A percentile compares a stretch with the other conserved stretches of the same genome.
phyloP scores from a whole-genome alignment of 2,113 vertebrate species.

The Entelurus aequoreus region DNA sequence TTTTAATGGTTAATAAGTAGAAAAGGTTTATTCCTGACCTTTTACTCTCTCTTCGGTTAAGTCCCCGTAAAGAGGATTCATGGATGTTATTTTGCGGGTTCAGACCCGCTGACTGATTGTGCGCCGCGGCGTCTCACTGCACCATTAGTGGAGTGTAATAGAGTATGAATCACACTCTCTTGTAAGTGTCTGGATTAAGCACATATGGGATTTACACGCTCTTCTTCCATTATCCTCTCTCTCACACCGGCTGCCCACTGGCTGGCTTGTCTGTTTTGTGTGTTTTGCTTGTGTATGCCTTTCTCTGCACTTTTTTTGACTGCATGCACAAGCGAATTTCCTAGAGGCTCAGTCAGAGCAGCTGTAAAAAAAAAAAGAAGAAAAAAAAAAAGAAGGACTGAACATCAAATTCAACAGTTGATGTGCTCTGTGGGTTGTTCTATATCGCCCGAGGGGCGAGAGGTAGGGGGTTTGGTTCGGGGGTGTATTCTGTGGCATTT shows the following conservation, averaged over 20 bases:
- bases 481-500: conserved; percentile 54
- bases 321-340: conserved; percentile 11
- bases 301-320: conserved; percentile 6
- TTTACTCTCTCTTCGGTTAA: conserved; percentile 36
- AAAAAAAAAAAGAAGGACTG: conserved; percentile 5
- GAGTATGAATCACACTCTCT: conserved; percentile 69
- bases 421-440: conserved; percentile 56
- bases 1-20: conserved; percentile 58
- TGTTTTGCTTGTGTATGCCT: neutral
- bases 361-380: conserved; percentile 21
- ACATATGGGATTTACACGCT: conserved; percentile 65
- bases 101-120: conserved; percentile 48
- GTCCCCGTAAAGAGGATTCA: conserved; percentile 60
- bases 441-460: conserved; percentile 37
- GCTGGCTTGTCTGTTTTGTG: conserved; percentile 16
- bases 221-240: conserved; percentile 50
- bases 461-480: conserved; percentile 36
- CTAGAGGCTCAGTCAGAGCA: conserved; percentile 11
- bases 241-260: conserved; percentile 26
- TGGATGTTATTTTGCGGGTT: conserved; percentile 53
- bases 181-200: conserved; percentile 69
- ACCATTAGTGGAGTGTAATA: conserved; percentile 64
- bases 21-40: conserved; percentile 51
- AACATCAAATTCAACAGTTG: conserved; percentile 48
- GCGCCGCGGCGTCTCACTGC: conserved; percentile 36